These are phyloP conservation scores for Prorops nasuta DNA, from an alignment of 1,140 invertebrate species.

Conservation along the genomic window DNA sequence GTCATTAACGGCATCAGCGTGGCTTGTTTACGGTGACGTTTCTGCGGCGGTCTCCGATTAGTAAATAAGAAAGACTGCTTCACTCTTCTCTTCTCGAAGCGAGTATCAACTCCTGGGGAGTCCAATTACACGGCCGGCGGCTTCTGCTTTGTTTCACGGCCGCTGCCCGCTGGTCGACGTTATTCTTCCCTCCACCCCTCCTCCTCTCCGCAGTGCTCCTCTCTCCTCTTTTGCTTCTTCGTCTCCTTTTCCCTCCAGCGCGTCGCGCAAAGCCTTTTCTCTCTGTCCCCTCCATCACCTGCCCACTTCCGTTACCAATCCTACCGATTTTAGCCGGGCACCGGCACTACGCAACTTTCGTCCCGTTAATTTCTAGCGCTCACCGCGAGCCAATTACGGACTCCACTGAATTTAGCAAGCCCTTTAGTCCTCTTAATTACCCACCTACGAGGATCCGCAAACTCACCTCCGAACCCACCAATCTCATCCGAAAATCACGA, in stretches of 20 bases:
- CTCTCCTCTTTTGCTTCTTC: constrained; percentile 4
- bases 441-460: no score
- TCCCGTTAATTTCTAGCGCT: constrained; percentile 30
- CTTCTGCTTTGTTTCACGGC: constrained; percentile 56
- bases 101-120: constrained; percentile 41
- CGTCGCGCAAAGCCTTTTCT: no score
- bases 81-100: constrained; percentile 35
- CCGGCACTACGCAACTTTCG: constrained; percentile 13
- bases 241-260: constrained; percentile 8
- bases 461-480: no score
- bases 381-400: constrained; percentile 20
- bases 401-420: no score
- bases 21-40: neutral
- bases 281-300: no score
- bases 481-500: no score
- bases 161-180: constrained; percentile 39
- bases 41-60: constrained; percentile 35
- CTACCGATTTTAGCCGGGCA: no score
- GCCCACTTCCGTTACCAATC: no score
- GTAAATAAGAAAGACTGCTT: constrained; percentile 35
- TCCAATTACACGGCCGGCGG: constrained; percentile 57
- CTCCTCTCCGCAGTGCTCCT: constrained; percentile 2
- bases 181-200: constrained; percentile 18
- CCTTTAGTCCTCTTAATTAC: no score
- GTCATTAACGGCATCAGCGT: neutral